phyloP scores from a whole-genome alignment of 2,113 vertebrate genomes.

The Junco hyemalis region DNA sequence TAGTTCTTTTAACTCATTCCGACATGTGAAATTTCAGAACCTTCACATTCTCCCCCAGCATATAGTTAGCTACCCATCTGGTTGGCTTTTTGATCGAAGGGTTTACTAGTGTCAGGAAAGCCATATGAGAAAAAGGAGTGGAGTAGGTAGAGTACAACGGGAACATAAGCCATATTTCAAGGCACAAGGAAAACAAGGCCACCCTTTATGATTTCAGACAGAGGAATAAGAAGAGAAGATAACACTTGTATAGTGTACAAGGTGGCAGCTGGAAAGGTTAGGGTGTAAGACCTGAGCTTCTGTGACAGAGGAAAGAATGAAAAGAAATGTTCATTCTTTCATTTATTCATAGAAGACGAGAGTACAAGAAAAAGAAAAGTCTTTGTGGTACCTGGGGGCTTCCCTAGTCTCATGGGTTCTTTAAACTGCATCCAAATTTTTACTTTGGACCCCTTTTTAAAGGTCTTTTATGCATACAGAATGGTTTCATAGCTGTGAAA shows the following conservation, averaged over 20 bases:
- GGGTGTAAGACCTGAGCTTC: background rate
- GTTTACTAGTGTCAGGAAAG: slow-evolving; percentile 41
- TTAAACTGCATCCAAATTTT: background rate
- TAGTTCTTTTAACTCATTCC: slow-evolving; percentile 57
- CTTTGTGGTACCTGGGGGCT: background rate
- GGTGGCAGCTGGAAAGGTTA: background rate
- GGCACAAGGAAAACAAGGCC: background rate
- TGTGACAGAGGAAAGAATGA: background rate
- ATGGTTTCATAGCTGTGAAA: background rate
- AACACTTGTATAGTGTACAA: background rate
- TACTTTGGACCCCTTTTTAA: background rate
- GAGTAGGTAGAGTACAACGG: background rate
- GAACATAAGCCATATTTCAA: background rate
- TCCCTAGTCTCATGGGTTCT: background rate
- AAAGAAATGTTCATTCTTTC: slow-evolving; percentile 5
- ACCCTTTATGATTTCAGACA: background rate
- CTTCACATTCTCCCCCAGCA: slow-evolving; percentile 30
- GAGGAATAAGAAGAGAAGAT: background rate
- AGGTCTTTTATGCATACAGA: background rate
- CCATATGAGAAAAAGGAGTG: slow-evolving; percentile 19
- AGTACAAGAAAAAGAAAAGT: background rate
- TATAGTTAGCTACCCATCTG: slow-evolving; percentile 54
- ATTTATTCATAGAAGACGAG: background rate
- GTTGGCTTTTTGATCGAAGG: slow-evolving; percentile 51
- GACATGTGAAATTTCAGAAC: slow-evolving; percentile 57